Conservation (phyloP, 2,888 invertebrate genomes). For the Hemicrepidius hirtus region DNA sequence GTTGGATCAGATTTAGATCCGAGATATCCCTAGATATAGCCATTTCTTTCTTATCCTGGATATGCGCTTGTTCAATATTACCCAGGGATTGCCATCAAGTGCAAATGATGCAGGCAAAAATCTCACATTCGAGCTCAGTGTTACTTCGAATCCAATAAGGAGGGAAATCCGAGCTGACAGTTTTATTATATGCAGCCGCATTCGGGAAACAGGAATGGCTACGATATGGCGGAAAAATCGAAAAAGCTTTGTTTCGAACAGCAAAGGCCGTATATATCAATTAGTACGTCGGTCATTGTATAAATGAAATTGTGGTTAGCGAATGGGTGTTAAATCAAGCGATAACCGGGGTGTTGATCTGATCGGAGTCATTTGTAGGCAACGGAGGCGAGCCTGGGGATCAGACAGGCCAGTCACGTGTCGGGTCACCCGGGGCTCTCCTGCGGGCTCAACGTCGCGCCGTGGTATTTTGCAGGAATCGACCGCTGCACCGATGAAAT, state of each 20-base stretch:
- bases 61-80: slow-evolving; percentile 34
- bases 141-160: slow-evolving; percentile 35
- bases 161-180: slow-evolving; percentile 35
- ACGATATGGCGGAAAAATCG: not conserved
- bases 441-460: slow-evolving; percentile 42
- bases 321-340: slow-evolving; percentile 52
- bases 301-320: slow-evolving; percentile 44
- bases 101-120: slow-evolving; percentile 42
- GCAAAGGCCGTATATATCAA: slow-evolving; percentile 28
- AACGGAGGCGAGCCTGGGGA: slow-evolving; percentile 40
- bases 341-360: slow-evolving; percentile 54
- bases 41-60: slow-evolving; percentile 35
- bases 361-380: slow-evolving; percentile 55
- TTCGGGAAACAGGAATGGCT: slow-evolving; percentile 7
- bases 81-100: slow-evolving; percentile 36
- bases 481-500: slow-evolving; percentile 37
- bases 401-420: slow-evolving; percentile 52
- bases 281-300: slow-evolving; percentile 28
- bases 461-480: slow-evolving; percentile 43
- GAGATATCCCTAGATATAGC: slow-evolving; percentile 36
- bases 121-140: slow-evolving; percentile 30
- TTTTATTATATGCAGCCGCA: slow-evolving; percentile 30
- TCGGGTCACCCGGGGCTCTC: slow-evolving; percentile 50
- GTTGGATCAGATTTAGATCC: slow-evolving; percentile 38
- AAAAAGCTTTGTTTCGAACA: not conserved